phyloP scores from a whole-genome alignment of 2,797 vertebrate species.

The Acanthis flammea region DNA sequence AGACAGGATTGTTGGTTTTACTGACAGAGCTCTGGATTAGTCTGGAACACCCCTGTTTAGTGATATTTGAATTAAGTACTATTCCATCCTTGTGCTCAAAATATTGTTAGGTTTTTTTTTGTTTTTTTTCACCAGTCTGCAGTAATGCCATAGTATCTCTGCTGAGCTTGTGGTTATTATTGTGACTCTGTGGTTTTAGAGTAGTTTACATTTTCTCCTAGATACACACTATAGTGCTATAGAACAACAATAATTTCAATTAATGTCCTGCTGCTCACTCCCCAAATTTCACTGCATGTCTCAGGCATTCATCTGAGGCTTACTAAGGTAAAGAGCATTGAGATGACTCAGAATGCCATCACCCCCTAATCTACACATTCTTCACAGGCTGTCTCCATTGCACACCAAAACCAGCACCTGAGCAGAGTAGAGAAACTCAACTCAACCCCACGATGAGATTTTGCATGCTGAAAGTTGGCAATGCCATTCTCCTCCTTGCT shows the following conservation, averaged over 20 bases:
- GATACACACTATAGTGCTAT: not conserved
- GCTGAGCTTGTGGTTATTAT: not conserved
- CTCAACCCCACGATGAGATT: accelerated
- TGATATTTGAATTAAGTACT: not conserved
- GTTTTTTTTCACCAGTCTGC: not conserved
- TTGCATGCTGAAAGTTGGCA: not conserved
- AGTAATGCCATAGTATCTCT: not conserved
- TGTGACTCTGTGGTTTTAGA: not conserved
- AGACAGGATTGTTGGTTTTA: not conserved
- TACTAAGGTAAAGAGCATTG: not conserved
- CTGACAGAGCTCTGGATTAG: not conserved
- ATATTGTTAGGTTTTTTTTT: not conserved
- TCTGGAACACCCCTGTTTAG: not conserved
- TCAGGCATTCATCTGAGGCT: not conserved
- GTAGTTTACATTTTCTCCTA: not conserved
- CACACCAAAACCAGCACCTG: not conserved
- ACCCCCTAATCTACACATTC: accelerated
- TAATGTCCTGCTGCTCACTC: not conserved
- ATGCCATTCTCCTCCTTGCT: not conserved
- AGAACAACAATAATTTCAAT: not conserved
- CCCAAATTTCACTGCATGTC: not conserved
- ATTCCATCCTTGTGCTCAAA: not conserved
- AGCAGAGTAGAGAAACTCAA: not conserved
- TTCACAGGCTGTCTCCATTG: not conserved
- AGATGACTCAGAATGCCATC: not conserved